Base-by-base conservation (phyloP, 2,888 invertebrate genomes). In the Trichopoda pennipes region DNA sequence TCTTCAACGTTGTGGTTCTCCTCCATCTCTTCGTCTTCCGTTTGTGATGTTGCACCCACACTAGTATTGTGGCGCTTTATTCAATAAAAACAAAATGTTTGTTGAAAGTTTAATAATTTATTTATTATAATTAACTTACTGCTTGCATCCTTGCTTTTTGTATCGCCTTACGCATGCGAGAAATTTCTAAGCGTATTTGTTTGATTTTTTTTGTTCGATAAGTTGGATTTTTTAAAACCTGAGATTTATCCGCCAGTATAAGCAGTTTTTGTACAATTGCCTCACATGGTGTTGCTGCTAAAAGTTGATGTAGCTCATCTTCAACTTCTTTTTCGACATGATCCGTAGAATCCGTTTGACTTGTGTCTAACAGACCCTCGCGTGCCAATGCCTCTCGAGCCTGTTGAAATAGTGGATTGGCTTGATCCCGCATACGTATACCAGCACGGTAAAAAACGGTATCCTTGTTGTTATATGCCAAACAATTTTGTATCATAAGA, bases 401-500 rank as follows among this genome's bases (percentile, higher is more conserved):
- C 87, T 95, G 94, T 1, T 95, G 94, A 88, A 98, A 95, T 56
- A 98, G 92, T 0, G 94, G 93, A 23, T 94, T 93, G 79, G 98
- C 97, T 91, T 97, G 96, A 86, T 98, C 98, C 49, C 96, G 94
- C 95, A 99, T 95, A 88, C 96, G 95, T 2, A 96, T 92, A 0
- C 96, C 98, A 2, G 97, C 96, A 72, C 96, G 94, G 91, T 98
- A 98, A 91, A 97, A 99, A 75, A 98, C 95, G 0, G 98, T 98
- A 86, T 98, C 98, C 89, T 97, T 96, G 85, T 96, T 95, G 90
- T 99, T 99, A 90, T 99, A 99, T 0, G 95, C 95, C 87, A 98
- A 93, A 89, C 99, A 99, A 91, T 99, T 99, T 85, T 94, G 94
- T 76, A 99, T 96, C 96, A 99, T 99, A n/a, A 99, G 93, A 87